Conservation (phyloP, 1,140 invertebrate species). For the Tetramorium parvispinum region DNA sequence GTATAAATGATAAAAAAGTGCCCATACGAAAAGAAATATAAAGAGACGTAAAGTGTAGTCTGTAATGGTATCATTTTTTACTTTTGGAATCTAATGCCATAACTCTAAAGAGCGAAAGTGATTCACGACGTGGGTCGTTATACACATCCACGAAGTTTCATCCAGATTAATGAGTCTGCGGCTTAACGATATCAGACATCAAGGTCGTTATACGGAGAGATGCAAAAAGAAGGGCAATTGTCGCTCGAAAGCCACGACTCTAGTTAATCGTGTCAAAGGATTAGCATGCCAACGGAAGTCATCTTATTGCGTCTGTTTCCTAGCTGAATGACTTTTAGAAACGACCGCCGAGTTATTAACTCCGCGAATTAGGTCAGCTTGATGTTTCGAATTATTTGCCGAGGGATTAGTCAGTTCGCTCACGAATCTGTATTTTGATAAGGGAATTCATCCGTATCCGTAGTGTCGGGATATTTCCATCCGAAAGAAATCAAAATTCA, state of each 20-base stretch:
- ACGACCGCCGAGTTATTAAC: slow-evolving; percentile 25
- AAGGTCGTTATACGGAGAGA: neutral
- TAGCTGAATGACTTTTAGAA: slow-evolving; percentile 14
- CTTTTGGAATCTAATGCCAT: neutral
- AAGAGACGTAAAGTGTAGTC: neutral
- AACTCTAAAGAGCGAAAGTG: neutral
- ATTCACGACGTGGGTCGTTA: neutral
- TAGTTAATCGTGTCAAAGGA: slow-evolving; percentile 14
- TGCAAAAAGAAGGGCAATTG: neutral
- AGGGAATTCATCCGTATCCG: neutral
- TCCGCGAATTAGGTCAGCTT: slow-evolving; percentile 15
- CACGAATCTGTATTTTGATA: neutral
- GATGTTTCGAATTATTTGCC: slow-evolving; percentile 21
- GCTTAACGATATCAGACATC: slow-evolving; percentile 3
- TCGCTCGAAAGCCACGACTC: neutral
- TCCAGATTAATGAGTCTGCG: slow-evolving; percentile 17
- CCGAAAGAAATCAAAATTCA: slow-evolving; percentile 8
- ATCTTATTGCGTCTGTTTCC: slow-evolving; percentile 8
- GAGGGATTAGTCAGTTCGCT: neutral
- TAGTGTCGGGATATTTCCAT: neutral
- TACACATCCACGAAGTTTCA: neutral
- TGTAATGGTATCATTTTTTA: neutral
- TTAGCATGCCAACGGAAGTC: neutral
- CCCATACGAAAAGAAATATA: neutral
- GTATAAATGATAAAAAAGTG: neutral